These are phyloP conservation scores for Xylocopa sonorina DNA, from an alignment of 1,140 invertebrate genomes.

Conservation along the genomic window DNA sequence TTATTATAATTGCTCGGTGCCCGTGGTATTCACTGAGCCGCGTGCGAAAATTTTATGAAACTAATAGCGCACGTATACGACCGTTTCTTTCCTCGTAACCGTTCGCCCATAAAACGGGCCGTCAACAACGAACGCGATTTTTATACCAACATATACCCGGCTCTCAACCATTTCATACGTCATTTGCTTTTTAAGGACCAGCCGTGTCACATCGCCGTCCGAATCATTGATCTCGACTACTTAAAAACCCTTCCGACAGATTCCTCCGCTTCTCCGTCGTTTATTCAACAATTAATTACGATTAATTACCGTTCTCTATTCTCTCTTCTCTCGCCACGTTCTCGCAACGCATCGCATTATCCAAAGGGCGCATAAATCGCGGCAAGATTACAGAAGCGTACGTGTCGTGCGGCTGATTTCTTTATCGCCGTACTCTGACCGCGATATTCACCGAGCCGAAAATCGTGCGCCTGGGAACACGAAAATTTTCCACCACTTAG, in stretches of 20 bases:
- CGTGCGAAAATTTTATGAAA: constrained; percentile 44
- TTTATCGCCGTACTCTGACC: constrained; percentile 25
- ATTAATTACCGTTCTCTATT: background rate
- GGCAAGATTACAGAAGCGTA: constrained; percentile 30
- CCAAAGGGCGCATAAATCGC: constrained; percentile 13
- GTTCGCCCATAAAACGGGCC: constrained; percentile 1
- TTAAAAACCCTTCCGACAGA: background rate
- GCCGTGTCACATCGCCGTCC: too few species aligned
- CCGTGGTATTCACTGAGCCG: constrained; percentile 37
- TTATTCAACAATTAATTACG: background rate
- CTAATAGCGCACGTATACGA: constrained; percentile 39
- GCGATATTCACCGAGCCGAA: constrained; percentile 47
- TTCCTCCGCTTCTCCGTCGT: background rate
- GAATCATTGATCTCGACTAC: background rate
- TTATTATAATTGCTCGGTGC: constrained; percentile 43
- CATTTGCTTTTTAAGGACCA: background rate
- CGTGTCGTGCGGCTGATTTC: constrained; percentile 21
- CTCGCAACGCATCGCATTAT: constrained; percentile 10
- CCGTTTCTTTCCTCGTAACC: background rate
- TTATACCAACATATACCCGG: background rate
- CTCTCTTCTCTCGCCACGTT: background rate
- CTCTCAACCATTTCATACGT: background rate
- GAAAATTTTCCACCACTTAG: constrained; percentile 58
- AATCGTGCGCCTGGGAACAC: constrained; percentile 28
- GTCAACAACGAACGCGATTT: constrained; percentile 28